Conservation (phyloP, 2,113 vertebrate species). For the Tragelaphus buxtoni region DNA sequence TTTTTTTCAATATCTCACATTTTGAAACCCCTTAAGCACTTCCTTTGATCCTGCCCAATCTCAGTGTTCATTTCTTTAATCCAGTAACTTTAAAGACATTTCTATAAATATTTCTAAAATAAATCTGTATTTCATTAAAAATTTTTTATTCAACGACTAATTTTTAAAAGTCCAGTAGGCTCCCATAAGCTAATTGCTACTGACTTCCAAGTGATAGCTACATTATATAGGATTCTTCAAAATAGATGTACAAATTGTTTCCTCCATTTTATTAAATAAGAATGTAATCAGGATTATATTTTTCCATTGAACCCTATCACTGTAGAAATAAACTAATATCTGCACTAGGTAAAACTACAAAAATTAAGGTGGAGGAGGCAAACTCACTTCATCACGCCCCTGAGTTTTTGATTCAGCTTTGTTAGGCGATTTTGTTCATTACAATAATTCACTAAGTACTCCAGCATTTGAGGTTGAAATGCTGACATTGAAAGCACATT, state of each 20-base stretch:
- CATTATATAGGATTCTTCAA: neutral
- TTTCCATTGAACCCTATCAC: neutral
- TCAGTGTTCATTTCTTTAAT: neutral
- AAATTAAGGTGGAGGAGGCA: neutral
- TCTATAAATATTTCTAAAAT: neutral
- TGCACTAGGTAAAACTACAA: neutral
- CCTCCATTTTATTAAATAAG: neutral
- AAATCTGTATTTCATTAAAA: neutral
- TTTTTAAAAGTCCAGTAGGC: neutral
- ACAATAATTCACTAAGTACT: neutral
- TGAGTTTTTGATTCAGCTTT: neutral
- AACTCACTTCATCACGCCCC: neutral
- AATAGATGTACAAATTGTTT: neutral
- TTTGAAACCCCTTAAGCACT: neutral
- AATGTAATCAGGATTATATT: neutral
- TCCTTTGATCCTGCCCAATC: neutral
- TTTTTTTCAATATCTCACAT: neutral
- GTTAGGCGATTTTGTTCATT: neutral
- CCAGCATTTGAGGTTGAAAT: neutral
- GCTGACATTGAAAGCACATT: neutral
- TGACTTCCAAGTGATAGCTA: neutral
- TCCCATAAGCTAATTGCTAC: neutral
- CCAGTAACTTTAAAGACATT: neutral
- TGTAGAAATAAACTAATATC: neutral
- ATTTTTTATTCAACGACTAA: neutral